Conservation (phyloP, 2,113 vertebrate genomes). For the Microcebus lehilahytsara region DNA sequence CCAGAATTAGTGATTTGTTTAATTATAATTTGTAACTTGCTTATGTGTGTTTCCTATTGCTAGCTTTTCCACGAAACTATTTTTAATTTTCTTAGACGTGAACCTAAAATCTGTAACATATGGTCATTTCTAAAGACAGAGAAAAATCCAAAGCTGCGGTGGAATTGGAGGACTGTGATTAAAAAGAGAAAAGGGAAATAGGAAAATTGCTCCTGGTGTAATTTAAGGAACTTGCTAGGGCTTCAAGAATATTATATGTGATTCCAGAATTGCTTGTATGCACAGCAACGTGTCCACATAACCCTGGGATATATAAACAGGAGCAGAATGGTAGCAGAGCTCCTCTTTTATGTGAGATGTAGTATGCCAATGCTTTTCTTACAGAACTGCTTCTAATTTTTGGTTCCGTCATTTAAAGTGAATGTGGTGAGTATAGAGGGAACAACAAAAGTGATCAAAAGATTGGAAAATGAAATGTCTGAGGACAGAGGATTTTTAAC, state of each 20-base stretch:
- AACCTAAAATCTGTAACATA: background rate
- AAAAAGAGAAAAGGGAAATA: background rate
- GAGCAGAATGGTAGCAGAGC: background rate
- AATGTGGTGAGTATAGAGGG: background rate
- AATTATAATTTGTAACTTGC: background rate
- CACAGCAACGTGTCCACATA: background rate
- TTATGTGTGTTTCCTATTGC: conserved; percentile 16
- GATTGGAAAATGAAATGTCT: background rate
- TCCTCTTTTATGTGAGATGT: background rate
- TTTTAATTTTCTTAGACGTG: conserved; percentile 19
- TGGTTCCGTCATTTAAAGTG: background rate
- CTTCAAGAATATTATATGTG: background rate
- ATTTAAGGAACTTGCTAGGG: background rate
- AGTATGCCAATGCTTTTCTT: background rate
- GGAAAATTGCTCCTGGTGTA: background rate
- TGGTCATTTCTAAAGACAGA: background rate
- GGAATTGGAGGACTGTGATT: background rate
- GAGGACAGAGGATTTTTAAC: background rate
- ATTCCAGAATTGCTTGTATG: background rate
- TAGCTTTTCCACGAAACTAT: conserved; percentile 8
- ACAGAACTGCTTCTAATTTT: background rate
- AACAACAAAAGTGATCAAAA: background rate
- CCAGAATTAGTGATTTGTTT: background rate
- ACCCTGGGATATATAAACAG: background rate
- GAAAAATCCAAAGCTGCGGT: background rate